Conservation (phyloP, 2,797 vertebrate species). For the Eulemur coronatus region DNA sequence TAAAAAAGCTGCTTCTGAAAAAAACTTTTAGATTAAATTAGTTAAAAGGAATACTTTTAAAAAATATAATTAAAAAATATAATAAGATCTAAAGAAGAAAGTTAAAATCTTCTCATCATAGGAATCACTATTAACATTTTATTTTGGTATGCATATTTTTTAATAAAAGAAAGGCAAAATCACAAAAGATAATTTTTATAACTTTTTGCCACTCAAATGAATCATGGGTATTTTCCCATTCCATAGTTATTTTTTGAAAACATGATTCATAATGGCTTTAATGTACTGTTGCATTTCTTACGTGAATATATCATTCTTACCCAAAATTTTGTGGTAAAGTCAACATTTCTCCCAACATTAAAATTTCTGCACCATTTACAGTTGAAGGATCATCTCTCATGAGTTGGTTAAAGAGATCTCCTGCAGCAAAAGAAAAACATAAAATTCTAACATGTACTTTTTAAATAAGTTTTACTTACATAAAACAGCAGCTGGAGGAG, state of each 20-base stretch:
- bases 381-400: conserved; percentile 98
- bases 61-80: conserved; percentile 29
- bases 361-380: conserved; percentile 94
- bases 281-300: not conserved
- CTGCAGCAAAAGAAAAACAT: conserved; percentile 83
- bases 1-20: not conserved
- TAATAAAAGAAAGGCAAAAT: not conserved
- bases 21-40: not conserved
- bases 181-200: not conserved
- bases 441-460: conserved; percentile 45
- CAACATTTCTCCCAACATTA: conserved; percentile 99
- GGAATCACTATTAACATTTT: not conserved
- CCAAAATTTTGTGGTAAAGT: conserved; percentile 99
- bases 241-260: conserved; percentile 9
- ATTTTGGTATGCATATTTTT: not conserved
- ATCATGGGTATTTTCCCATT: not conserved
- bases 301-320: conserved; percentile 83
- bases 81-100: not conserved
- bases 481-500: not conserved
- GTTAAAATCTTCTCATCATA: not conserved
- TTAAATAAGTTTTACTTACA: conserved; percentile 16
- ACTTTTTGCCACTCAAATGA: not conserved
- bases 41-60: not conserved
- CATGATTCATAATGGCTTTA: not conserved
- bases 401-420: conserved; percentile 92